These are phyloP conservation scores for Spodoptera exigua DNA, from an alignment of 2,888 invertebrate genomes.

Conservation along the genomic window DNA sequence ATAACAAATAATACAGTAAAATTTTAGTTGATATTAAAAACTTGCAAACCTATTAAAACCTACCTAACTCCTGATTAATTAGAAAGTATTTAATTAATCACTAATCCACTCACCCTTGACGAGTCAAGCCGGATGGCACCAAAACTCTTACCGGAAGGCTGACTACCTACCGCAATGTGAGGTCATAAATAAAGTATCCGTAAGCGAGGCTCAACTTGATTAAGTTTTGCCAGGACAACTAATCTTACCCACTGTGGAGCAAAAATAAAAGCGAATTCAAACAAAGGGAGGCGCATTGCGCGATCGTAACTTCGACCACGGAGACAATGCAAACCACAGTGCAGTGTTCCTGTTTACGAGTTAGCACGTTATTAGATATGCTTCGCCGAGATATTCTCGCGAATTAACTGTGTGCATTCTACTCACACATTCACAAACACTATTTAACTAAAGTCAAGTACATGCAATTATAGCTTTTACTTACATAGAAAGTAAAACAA, in stretches of 20 bases:
- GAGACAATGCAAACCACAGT: constrained; percentile 56
- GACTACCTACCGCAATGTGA: constrained; percentile 21
- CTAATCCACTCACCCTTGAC: constrained; percentile 6
- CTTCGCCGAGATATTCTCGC: constrained; percentile 41
- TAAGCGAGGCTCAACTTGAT: constrained; percentile 30
- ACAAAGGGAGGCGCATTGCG: constrained; percentile 59
- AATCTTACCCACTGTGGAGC: constrained; percentile 34
- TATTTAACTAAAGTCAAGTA: constrained; percentile 27
- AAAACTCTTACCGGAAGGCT: constrained; percentile 37
- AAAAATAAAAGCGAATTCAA: constrained; percentile 39
- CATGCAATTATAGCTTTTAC: constrained; percentile 41
- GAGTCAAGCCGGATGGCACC: constrained; percentile 20
- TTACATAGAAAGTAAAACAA: too few species aligned
- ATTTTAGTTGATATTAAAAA: too few species aligned
- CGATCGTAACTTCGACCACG: constrained; percentile 54
- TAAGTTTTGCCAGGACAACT: constrained; percentile 35
- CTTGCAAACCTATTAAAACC: neutral
- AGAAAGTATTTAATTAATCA: too few species aligned
- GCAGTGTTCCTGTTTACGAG: constrained; percentile 51
- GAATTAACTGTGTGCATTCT: constrained; percentile 38
- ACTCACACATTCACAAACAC: constrained; percentile 18
- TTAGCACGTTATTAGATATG: constrained; percentile 53
- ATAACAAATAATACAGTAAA: too few species aligned
- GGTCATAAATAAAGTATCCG: constrained; percentile 49
- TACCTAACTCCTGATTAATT: neutral